A percentile compares a stretch with the other conserved stretches of the same genome.
phyloP scores from a whole-genome alignment of 2,888 invertebrate species.

The Lithophane leautieri region DNA sequence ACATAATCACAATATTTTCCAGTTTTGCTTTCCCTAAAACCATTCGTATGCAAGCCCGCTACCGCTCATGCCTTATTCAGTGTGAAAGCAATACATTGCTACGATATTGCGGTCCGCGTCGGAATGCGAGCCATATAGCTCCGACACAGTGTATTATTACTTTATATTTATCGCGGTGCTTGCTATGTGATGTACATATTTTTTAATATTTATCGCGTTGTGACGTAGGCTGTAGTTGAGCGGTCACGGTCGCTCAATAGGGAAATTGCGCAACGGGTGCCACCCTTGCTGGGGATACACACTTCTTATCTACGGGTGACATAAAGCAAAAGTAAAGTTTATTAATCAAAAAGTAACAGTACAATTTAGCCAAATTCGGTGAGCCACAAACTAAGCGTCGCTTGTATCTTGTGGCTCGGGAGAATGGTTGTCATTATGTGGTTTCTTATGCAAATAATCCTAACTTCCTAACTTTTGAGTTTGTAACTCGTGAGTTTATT shows the following conservation, averaged over 20 bases:
- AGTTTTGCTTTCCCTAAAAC: neutral
- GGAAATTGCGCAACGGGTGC: too few species aligned
- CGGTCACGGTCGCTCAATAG: neutral
- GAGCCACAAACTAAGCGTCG: too few species aligned
- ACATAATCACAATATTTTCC: neutral
- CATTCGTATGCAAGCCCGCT: conserved; percentile 28
- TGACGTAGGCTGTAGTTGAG: neutral
- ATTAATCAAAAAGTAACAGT: too few species aligned
- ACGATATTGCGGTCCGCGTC: conserved; percentile 68
- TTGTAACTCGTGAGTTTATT: too few species aligned
- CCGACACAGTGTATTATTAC: conserved; percentile 63
- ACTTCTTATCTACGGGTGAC: neutral
- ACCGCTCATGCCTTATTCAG: conserved; percentile 23
- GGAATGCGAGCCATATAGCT: conserved; percentile 63
- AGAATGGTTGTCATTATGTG: neutral
- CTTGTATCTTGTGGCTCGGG: too few species aligned
- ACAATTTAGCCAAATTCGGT: too few species aligned
- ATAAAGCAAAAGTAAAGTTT: too few species aligned
- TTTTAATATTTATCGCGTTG: conserved; percentile 30
- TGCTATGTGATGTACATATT: conserved; percentile 18
- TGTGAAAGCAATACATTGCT: conserved; percentile 63
- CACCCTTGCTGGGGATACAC: neutral
- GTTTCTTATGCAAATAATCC: neutral
- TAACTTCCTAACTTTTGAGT: too few species aligned
- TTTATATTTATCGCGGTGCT: conserved; percentile 41